phyloP scores from a whole-genome alignment of 2,797 vertebrate genomes.

The Lepus townsendii region DNA sequence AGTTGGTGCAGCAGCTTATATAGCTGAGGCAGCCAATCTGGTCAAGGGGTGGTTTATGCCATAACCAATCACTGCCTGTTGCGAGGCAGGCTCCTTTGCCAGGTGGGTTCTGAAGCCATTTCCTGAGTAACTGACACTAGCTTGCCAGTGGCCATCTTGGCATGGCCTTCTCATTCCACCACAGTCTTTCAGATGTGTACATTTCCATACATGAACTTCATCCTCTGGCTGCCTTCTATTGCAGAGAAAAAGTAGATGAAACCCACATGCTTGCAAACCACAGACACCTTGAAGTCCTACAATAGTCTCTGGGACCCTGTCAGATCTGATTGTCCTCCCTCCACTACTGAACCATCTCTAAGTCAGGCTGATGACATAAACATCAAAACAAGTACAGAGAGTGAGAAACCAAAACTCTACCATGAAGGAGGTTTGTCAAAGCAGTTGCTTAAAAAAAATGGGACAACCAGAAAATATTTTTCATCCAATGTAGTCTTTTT shows the following conservation, averaged over 20 bases:
- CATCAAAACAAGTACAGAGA: background rate
- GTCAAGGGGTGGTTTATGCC: too few relatives aligned
- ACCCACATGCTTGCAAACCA: background rate
- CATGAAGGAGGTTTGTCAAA: background rate
- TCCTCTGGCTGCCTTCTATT: background rate
- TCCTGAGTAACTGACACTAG: too few relatives aligned
- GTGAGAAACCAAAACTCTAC: background rate
- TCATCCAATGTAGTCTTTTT: background rate
- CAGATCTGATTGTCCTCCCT: background rate
- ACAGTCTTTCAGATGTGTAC: background rate
- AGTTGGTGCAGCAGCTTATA: too few relatives aligned
- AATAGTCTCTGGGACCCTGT: background rate
- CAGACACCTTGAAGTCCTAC: slow-evolving; percentile 1
- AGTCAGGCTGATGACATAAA: background rate
- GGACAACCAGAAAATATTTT: background rate
- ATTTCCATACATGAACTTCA: background rate
- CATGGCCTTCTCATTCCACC: too few relatives aligned
- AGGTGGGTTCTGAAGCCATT: too few relatives aligned
- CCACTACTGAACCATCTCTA: background rate
- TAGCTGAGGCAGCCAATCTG: too few relatives aligned
- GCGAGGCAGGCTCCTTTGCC: too few relatives aligned
- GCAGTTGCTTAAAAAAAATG: background rate
- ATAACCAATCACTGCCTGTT: too few relatives aligned
- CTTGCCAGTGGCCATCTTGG: too few relatives aligned
- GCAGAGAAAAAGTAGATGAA: background rate